A percentile compares a stretch with the other conserved stretches of the same genome.
These are phyloP conservation scores for Halyomorpha halys DNA, from an alignment of 1,140 invertebrate genomes.

Conservation along the genomic window DNA sequence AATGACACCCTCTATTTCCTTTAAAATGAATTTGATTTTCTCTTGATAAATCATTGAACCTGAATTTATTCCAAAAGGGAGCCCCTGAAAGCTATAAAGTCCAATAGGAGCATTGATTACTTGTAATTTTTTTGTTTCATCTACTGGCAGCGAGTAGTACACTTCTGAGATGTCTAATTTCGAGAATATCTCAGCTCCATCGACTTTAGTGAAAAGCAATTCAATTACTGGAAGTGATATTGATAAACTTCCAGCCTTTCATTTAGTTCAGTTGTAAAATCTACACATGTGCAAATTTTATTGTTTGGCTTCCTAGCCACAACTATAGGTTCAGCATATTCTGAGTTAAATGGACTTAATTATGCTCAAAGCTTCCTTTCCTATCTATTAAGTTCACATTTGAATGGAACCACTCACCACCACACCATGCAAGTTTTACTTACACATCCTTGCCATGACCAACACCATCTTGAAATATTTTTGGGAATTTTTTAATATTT, in stretches of 20 bases:
- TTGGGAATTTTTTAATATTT: not conserved
- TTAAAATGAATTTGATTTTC: too few relatives aligned
- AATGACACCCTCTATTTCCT: too few relatives aligned
- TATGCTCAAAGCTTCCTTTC: not conserved
- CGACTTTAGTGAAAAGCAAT: not conserved
- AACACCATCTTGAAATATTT: constrained; percentile 5
- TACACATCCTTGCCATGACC: not conserved
- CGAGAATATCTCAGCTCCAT: not conserved
- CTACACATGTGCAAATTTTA: not conserved
- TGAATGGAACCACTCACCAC: not conserved
- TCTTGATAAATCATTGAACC: too few relatives aligned
- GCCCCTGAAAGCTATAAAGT: too few relatives aligned
- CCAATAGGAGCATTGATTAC: too few relatives aligned
- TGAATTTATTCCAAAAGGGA: too few relatives aligned
- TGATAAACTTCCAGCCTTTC: not conserved
- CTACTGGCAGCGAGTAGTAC: too few relatives aligned
- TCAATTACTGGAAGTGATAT: not conserved
- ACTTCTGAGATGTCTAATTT: too few relatives aligned
- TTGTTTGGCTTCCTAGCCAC: not conserved
- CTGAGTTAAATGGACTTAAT: not conserved
- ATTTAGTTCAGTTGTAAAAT: not conserved
- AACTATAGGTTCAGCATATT: not conserved
- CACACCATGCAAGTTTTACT: not conserved
- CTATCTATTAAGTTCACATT: not conserved
- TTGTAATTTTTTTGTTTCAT: too few relatives aligned